Conservation (phyloP, 2,797 vertebrate genomes). For the Pyrocephalus nanus region DNA sequence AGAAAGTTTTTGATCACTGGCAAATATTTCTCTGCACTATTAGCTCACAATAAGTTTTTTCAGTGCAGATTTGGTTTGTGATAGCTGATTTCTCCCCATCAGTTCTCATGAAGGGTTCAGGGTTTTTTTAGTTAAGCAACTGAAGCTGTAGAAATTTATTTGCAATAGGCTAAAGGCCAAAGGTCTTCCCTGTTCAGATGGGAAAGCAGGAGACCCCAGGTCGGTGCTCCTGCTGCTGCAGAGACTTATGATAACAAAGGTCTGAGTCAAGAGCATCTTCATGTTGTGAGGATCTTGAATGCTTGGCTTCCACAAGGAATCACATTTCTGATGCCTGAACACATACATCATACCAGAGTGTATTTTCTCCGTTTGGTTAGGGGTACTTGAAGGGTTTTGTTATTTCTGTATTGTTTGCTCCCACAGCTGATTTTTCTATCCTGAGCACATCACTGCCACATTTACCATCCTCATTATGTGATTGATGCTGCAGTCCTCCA, state of each 20-base stretch:
- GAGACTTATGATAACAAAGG: background rate
- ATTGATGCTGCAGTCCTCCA: background rate
- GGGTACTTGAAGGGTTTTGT: background rate
- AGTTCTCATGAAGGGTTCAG: background rate
- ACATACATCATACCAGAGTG: accelerated
- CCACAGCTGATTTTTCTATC: background rate
- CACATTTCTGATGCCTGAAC: background rate
- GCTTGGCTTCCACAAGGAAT: too few species aligned
- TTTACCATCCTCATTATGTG: background rate
- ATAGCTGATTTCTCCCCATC: background rate
- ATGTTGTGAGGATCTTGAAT: background rate
- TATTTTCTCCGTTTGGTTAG: background rate
- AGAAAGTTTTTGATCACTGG: background rate
- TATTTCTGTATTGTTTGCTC: background rate
- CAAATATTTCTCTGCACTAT: background rate
- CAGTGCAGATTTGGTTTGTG: background rate
- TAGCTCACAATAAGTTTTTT: background rate
- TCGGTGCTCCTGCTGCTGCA: accelerated
- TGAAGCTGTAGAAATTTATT: background rate
- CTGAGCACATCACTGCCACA: accelerated
- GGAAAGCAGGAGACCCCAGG: background rate
- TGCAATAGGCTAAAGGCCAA: background rate
- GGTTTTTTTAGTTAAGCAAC: background rate
- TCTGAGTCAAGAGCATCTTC: background rate
- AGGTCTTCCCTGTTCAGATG: background rate